Evolutionary conservation across 2,888 invertebrate genomes (phyloP).

Genomic region (Alloscopus bannaensis): DNA sequence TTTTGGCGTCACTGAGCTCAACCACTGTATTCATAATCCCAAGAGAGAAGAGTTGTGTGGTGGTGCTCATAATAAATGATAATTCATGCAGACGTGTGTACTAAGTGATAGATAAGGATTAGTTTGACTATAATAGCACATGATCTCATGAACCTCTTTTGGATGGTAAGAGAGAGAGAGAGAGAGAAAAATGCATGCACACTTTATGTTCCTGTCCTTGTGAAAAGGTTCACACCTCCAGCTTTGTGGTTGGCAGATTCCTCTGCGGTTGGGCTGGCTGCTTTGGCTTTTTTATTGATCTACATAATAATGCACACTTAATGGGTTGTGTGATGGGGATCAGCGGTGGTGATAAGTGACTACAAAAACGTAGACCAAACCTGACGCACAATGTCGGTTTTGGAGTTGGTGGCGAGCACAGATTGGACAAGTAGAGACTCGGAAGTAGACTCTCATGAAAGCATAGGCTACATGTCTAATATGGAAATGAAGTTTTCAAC

Average conservation of each 20-base stretch:
- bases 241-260: conserved; percentile 42
- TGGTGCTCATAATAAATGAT: conserved; percentile 10
- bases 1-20: not conserved
- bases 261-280: conserved; percentile 37
- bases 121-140: not conserved
- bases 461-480: not conserved
- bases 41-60: not conserved
- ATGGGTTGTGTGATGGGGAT: conserved; percentile 10
- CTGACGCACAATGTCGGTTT: too few relatives aligned
- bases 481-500: not conserved
- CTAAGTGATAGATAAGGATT: conserved; percentile 37
- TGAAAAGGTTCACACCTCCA: conserved; percentile 55
- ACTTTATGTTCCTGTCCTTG: conserved; percentile 1
- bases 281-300: conserved; percentile 19
- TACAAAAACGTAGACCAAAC: not conserved
- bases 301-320: conserved; percentile 40
- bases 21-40: not conserved
- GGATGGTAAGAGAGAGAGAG: not conserved
- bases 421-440: too few relatives aligned
- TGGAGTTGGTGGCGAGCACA: too few relatives aligned
- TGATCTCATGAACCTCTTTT: not conserved
- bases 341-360: not conserved
- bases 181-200: not conserved
- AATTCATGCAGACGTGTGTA: conserved; percentile 19
- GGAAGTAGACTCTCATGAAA: too few relatives aligned